Evolutionary conservation across 2,888 invertebrate species (phyloP), one percentile per base, ranked within the genome.

Genomic region (Ommatoiulus sabulosus): DNA sequence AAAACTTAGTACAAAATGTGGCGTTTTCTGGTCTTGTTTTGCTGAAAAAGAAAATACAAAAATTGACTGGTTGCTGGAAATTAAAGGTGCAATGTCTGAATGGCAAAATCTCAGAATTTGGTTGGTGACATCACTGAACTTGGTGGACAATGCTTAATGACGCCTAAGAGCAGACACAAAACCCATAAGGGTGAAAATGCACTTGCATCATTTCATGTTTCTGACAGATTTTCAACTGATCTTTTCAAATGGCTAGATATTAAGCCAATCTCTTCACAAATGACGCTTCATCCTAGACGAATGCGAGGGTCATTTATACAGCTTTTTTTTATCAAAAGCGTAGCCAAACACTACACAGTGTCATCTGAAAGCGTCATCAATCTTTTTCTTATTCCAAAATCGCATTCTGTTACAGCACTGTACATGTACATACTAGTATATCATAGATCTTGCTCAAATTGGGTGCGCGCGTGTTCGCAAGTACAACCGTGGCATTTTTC

Each of bases 181-280:
- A 57, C 17, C 3, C 3, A 17, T 24, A 24, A 72, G 24, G n/a
- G 72, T 72, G 72, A 72, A 72, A 72, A 72, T 24, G 7, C n/a
- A 57, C 20, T 24, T n/a, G 24, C 24, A 72, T 24, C 24, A 20
- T 80, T 80, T 80, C 24, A 80, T 80, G 80, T 80, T 35, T 35
- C 24, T 80, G 80, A 80, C 80, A 80, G 80, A 80, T 80, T 80
- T 80, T 80, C 80, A 35, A 35, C 80, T 80, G 80, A 35, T 80
- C 80, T 80, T 35, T 80, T 35, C 80, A 24, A 35, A 12, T 80
- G 80, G 15, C 35, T 24, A 35, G 35, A 35, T 35, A 80, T 80
- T 4, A 24, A 35, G 24, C 35, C 80, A 35, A 80, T 35, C 35
- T 35, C 80, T 80, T 80, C 80, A 80, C 4, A 80, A 80, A 35